Evolutionary conservation across 2,797 vertebrate genomes (phyloP).

Genomic region (Prionace glauca): DNA sequence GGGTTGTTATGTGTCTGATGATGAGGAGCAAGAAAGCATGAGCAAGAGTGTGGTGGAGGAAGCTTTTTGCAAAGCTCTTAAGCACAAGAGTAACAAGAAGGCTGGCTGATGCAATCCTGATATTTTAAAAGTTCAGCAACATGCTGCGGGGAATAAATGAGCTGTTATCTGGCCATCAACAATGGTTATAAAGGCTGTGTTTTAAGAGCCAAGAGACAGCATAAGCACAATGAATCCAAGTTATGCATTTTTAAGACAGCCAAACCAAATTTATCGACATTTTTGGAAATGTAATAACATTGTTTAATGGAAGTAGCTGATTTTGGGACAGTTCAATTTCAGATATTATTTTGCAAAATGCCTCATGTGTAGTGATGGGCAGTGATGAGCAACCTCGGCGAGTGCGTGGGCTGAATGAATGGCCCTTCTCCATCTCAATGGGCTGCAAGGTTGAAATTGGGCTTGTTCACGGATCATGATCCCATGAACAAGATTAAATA

Average conservation of each 20-base stretch:
- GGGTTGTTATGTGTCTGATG: neutral
- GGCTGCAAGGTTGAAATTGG: too few relatives aligned
- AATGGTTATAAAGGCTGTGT: neutral
- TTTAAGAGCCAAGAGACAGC: neutral
- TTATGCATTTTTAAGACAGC: neutral
- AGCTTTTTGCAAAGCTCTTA: neutral
- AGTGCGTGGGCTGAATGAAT: too few relatives aligned
- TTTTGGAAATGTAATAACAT: neutral
- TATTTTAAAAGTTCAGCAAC: neutral
- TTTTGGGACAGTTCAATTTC: neutral
- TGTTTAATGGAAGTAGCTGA: neutral
- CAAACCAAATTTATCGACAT: neutral
- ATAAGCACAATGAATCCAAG: neutral
- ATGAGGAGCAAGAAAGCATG: neutral
- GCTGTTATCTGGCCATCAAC: too few relatives aligned
- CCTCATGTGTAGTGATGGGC: neutral
- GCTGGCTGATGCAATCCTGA: neutral
- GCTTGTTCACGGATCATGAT: too few relatives aligned
- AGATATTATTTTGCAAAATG: neutral
- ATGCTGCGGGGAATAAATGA: neutral
- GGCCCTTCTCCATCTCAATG: too few relatives aligned
- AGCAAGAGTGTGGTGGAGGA: neutral
- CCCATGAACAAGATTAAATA: too few relatives aligned
- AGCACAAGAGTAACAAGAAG: neutral
- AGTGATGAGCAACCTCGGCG: too few relatives aligned